These are phyloP conservation scores for Phymorhynchus buccinoides DNA, from an alignment of 1,140 invertebrate genomes.

Conservation along the genomic window DNA sequence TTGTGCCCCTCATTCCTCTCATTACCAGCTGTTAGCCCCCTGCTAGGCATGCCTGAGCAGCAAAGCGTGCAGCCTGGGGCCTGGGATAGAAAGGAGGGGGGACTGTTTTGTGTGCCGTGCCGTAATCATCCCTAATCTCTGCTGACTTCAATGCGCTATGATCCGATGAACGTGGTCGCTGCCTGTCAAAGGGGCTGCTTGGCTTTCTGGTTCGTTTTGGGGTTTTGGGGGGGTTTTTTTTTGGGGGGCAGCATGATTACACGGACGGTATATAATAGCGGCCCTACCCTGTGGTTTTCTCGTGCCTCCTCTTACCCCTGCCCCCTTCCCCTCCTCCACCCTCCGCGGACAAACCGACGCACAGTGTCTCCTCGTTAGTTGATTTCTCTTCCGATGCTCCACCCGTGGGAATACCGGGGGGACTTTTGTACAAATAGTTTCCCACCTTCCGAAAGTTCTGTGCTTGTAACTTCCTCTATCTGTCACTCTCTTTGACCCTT, in stretches of 20 bases:
- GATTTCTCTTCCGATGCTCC: neutral
- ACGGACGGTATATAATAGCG: neutral
- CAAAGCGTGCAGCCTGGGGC: conserved; percentile 3
- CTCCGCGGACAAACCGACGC: neutral
- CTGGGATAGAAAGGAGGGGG: neutral
- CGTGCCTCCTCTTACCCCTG: neutral
- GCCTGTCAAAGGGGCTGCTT: conserved; percentile 4
- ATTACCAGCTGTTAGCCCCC: neutral
- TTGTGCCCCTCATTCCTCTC: conserved; percentile 27
- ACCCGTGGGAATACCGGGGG: no score
- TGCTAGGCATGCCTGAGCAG: conserved; percentile 29
- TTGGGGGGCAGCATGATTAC: neutral
- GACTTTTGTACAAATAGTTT: no score
- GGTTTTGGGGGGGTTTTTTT: no score
- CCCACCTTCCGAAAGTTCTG: no score
- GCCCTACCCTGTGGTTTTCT: neutral
- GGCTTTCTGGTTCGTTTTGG: neutral
- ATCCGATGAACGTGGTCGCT: conserved; percentile 18
- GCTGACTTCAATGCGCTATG: conserved; percentile 22
- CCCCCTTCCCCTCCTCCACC: no score
- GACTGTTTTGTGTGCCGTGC: neutral
- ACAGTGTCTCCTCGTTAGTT: neutral
- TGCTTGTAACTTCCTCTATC: no score
- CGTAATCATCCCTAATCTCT: conserved; percentile 1
- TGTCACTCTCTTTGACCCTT: no score